Evolutionary conservation across 2,888 invertebrate species (phyloP).

Genomic region (Plutella xylostella): DNA sequence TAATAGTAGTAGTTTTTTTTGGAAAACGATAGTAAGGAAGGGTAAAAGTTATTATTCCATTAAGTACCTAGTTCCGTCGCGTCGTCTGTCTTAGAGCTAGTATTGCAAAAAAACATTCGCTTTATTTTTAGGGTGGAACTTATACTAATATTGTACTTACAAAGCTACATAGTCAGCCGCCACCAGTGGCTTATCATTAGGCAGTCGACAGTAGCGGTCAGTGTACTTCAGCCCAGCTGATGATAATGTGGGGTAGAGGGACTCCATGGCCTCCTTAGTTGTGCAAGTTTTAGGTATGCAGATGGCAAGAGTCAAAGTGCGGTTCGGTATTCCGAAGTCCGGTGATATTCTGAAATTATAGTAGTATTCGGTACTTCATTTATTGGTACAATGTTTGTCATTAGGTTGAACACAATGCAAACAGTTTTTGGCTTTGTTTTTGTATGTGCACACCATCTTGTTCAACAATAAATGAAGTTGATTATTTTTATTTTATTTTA

Average conservation of each 20-base stretch:
- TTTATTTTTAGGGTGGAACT: not conserved
- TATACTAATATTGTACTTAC: conserved; percentile 29
- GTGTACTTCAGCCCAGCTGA: conserved; percentile 25
- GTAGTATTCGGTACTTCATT: too few relatives aligned
- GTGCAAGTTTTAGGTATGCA: conserved; percentile 48
- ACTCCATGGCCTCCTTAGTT: conserved; percentile 28
- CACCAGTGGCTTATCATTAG: conserved; percentile 46
- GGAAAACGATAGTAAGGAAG: not conserved
- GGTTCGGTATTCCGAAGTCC: not conserved
- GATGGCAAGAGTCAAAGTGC: conserved; percentile 18
- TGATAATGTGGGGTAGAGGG: conserved; percentile 22
- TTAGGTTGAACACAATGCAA: too few relatives aligned
- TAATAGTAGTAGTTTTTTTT: not conserved
- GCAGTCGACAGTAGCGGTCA: conserved; percentile 39
- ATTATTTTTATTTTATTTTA: too few relatives aligned
- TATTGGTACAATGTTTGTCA: too few relatives aligned
- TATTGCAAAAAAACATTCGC: not conserved
- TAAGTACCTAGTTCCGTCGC: too few relatives aligned
- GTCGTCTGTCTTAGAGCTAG: too few relatives aligned
- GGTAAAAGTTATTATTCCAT: not conserved
- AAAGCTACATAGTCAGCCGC: conserved; percentile 44
- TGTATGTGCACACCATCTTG: too few relatives aligned
- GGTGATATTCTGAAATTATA: not conserved
- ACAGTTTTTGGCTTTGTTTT: too few relatives aligned
- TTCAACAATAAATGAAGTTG: too few relatives aligned